A percentile compares a stretch with the other conserved stretches of the same genome.
Conservation (phyloP, 2,797 vertebrate genomes). For the Melanotaenia parkinsoni region DNA sequence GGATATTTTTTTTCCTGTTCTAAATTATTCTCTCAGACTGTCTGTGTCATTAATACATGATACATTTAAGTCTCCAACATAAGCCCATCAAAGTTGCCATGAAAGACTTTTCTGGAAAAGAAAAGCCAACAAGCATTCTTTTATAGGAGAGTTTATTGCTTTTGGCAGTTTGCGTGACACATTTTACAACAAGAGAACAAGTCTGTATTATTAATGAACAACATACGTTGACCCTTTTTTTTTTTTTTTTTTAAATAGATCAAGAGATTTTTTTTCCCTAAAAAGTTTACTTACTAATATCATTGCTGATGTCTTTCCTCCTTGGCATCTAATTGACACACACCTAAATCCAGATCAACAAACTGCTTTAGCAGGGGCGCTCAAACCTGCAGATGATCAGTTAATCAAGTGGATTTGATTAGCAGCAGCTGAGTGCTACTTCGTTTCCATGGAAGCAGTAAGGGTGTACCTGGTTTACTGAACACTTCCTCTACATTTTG, state of each 20-base stretch:
- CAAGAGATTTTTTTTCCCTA: no score
- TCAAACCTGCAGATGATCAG: no score
- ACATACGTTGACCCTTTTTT: background rate
- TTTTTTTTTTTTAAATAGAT: no score
- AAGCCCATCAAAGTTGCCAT: constrained; percentile 47
- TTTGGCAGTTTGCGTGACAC: background rate
- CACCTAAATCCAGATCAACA: no score
- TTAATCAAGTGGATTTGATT: no score
- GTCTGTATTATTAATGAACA: background rate
- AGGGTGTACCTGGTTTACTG: background rate
- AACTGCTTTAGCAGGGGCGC: no score
- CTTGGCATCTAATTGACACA: no score
- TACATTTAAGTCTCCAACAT: constrained; percentile 42
- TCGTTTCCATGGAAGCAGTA: background rate
- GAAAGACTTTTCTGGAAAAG: constrained; percentile 28
- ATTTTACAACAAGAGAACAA: background rate
- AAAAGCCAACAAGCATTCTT: background rate
- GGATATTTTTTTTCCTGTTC: constrained; percentile 39
- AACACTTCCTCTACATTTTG: background rate
- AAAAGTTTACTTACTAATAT: no score
- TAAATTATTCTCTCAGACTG: constrained; percentile 67
- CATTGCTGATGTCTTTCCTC: no score
- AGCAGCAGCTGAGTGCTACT: no score
- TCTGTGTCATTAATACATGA: constrained; percentile 54
- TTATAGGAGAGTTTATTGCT: background rate